These are phyloP conservation scores for Argyra leucocephala DNA, from an alignment of 2,888 invertebrate species.

Conservation along the genomic window DNA sequence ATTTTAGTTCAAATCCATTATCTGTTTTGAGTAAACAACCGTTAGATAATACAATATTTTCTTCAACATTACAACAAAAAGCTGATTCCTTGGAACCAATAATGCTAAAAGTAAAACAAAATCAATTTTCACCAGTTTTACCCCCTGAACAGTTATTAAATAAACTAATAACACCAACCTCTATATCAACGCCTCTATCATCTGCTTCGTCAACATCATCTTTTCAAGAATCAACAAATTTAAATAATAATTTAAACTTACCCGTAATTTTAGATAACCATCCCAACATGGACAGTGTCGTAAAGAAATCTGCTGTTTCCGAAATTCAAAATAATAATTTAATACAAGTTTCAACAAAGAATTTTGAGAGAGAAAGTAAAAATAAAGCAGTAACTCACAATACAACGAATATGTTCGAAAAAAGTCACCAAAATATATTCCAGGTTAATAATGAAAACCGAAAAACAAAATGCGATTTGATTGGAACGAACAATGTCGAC, in stretches of 20 bases:
- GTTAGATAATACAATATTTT: neutral
- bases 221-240: neutral
- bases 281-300: neutral
- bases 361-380: neutral
- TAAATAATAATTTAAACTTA: neutral
- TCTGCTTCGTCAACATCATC: neutral
- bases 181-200: constrained; percentile 15
- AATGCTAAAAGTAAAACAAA: constrained; percentile 27
- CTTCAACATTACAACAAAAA: neutral
- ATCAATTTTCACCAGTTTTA: constrained; percentile 38
- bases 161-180: constrained; percentile 34
- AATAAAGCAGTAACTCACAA: neutral
- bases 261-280: neutral
- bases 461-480: neutral
- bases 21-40: neutral
- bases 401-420: too few relatives aligned
- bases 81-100: neutral
- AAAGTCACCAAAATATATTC: neutral
- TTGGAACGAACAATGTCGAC: constrained; percentile 7
- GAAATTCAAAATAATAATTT: neutral
- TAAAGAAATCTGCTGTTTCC: neutral
- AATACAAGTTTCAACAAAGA: neutral
- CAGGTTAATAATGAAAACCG: neutral
- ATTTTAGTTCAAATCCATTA: neutral
- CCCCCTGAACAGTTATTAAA: constrained; percentile 27